Percentiles rank a stretch among this genome's conserved stretches.
These are phyloP conservation scores for Aplochiton taeniatus DNA, from an alignment of 2,797 vertebrate species.

Conservation along the genomic window DNA sequence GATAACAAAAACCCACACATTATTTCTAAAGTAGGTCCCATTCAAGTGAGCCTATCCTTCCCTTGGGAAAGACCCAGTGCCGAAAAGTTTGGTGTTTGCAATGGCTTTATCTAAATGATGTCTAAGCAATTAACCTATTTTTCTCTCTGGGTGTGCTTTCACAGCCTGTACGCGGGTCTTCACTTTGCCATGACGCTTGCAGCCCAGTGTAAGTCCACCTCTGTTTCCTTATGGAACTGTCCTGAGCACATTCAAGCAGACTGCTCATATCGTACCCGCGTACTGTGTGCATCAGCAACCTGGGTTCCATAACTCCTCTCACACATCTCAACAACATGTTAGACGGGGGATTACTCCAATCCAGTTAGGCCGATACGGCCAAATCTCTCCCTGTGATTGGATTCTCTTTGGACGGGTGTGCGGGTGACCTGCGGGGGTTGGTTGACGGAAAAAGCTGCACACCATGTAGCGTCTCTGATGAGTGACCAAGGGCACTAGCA, in stretches of 20 bases:
- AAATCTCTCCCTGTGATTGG: constrained; percentile 75
- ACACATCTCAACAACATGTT: constrained; percentile 73
- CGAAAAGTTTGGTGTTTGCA: too few relatives aligned
- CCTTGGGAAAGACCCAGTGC: too few relatives aligned
- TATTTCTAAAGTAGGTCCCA: too few relatives aligned
- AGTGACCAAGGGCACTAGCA: constrained; percentile 51
- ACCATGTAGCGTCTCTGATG: constrained; percentile 58
- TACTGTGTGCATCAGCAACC: constrained; percentile 65
- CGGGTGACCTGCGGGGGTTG: constrained; percentile 28
- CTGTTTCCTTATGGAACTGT: not conserved
- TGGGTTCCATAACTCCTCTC: constrained; percentile 65
- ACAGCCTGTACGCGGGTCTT: too few relatives aligned
- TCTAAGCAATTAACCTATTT: too few relatives aligned
- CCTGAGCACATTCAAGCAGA: constrained; percentile 56
- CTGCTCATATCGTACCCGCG: constrained; percentile 52
- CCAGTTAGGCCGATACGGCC: constrained; percentile 73
- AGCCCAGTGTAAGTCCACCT: too few relatives aligned
- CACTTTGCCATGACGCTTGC: too few relatives aligned
- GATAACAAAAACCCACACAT: too few relatives aligned
- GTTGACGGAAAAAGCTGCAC: constrained; percentile 35
- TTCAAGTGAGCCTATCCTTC: too few relatives aligned
- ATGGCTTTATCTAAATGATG: too few relatives aligned
- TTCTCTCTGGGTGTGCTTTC: too few relatives aligned
- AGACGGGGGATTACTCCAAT: constrained; percentile 75
- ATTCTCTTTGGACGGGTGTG: constrained; percentile 57